These are phyloP conservation scores for Holacanthus passer DNA, from an alignment of 2,113 vertebrate species.

Conservation along the genomic window DNA sequence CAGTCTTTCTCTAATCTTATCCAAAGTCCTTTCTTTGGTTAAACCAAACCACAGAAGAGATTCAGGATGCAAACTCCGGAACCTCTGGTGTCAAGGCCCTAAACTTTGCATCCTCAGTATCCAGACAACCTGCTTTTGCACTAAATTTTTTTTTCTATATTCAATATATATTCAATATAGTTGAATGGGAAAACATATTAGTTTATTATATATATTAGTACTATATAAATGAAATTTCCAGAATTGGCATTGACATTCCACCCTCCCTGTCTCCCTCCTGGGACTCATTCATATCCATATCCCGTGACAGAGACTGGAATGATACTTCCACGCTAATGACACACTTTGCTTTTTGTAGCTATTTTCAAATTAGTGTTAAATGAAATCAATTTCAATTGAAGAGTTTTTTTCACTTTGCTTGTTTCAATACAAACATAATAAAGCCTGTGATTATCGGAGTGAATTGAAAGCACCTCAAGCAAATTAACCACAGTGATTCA, in stretches of 20 bases:
- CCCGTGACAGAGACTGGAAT: background rate
- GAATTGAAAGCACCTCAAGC: conserved; percentile 31
- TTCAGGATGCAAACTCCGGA: too few relatives aligned
- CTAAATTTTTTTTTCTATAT: too few relatives aligned
- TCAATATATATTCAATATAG: too few relatives aligned
- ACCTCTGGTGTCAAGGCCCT: too few relatives aligned
- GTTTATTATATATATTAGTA: too few relatives aligned
- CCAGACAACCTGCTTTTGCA: too few relatives aligned
- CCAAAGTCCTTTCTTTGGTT: too few relatives aligned
- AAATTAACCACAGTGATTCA: conserved; percentile 14
- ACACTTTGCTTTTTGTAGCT: background rate
- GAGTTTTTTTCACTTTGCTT: conserved; percentile 10
- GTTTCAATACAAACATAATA: conserved; percentile 43
- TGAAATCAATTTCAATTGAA: conserved; percentile 26
- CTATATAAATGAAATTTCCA: background rate
- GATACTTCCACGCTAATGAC: background rate
- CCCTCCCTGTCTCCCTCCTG: background rate
- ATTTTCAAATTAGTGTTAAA: conserved; percentile 20
- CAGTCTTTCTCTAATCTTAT: too few relatives aligned
- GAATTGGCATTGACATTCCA: background rate
- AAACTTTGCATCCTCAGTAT: too few relatives aligned
- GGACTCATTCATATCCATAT: background rate
- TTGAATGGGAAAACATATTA: background rate
- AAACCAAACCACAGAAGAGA: too few relatives aligned
- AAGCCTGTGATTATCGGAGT: conserved; percentile 28